A percentile compares a stretch with the other conserved stretches of the same genome.
These are phyloP conservation scores for Caenorhabditis plicata DNA, from an alignment of 2,888 invertebrate species.

Conservation along the genomic window DNA sequence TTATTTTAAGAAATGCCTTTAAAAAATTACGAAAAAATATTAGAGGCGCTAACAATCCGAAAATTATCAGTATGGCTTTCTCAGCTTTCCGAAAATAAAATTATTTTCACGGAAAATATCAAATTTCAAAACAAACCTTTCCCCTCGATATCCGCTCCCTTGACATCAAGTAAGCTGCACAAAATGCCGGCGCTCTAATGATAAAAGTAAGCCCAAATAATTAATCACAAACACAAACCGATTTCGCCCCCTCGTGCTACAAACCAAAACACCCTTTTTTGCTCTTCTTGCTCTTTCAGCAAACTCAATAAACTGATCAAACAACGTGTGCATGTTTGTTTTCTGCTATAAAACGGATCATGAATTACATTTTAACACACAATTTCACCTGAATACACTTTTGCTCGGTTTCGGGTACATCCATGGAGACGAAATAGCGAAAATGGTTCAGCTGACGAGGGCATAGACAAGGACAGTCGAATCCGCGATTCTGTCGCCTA, in stretches of 20 bases:
- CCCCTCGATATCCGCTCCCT: constrained; percentile 46
- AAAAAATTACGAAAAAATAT: no score
- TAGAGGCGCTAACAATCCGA: no score
- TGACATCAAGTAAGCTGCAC: constrained; percentile 59
- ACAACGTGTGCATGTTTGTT: constrained; percentile 27
- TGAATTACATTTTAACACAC: neutral
- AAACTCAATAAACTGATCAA: constrained; percentile 46
- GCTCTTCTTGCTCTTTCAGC: constrained; percentile 47
- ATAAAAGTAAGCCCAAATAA: neutral
- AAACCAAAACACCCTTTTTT: constrained; percentile 50
- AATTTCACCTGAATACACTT: constrained; percentile 29
- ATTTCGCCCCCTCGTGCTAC: constrained; percentile 57
- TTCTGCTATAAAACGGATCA: constrained; percentile 10
- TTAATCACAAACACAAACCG: constrained; percentile 11
- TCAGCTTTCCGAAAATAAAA: no score
- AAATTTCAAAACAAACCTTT: no score
- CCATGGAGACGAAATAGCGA: constrained; percentile 50
- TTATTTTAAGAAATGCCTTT: no score
- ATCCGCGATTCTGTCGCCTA: constrained; percentile 33
- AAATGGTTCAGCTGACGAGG: constrained; percentile 48
- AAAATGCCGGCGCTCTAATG: constrained; percentile 57
- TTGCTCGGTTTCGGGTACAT: constrained; percentile 43
- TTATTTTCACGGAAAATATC: no score
- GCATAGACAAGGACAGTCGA: constrained; percentile 58
- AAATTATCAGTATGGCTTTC: no score